phyloP scores from a whole-genome alignment of 2,113 vertebrate species.

The Bubo scandiacus region DNA sequence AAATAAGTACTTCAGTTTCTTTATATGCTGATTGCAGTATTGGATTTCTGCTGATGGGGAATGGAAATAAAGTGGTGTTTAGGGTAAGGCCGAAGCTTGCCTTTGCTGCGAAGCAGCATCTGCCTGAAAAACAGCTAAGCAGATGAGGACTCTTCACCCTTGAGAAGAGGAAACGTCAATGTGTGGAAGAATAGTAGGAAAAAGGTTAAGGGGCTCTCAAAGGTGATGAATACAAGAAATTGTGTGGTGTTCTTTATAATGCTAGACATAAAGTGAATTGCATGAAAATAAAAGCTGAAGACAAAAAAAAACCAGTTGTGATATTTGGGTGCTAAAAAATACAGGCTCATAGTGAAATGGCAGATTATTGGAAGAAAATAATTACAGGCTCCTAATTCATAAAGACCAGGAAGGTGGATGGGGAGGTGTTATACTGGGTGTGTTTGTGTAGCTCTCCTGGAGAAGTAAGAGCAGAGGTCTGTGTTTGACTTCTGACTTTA shows the following conservation, averaged over 20 bases:
- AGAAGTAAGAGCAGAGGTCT: not conserved
- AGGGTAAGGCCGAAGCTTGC: not conserved
- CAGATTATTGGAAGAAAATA: not conserved
- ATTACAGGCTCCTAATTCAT: not conserved
- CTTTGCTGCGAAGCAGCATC: not conserved
- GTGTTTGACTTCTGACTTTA: not conserved
- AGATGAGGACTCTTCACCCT: not conserved
- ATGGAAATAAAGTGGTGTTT: not conserved
- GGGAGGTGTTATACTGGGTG: not conserved
- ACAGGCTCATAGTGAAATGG: not conserved
- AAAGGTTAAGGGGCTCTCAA: not conserved
- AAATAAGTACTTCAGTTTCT: not conserved
- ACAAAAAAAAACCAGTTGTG: not conserved
- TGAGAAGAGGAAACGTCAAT: not conserved
- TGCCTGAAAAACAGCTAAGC: not conserved
- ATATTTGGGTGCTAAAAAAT: not conserved
- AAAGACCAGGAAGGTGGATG: not conserved
- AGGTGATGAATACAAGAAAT: accelerated
- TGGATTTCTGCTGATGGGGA: not conserved
- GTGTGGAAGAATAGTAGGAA: not conserved
- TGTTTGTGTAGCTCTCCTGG: not conserved
- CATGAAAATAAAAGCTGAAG: not conserved
- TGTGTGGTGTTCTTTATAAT: not conserved
- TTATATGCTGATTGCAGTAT: not conserved
- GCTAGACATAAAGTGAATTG: not conserved